Conservation (phyloP, 2,797 vertebrate species). For the Trachurus trachurus region DNA sequence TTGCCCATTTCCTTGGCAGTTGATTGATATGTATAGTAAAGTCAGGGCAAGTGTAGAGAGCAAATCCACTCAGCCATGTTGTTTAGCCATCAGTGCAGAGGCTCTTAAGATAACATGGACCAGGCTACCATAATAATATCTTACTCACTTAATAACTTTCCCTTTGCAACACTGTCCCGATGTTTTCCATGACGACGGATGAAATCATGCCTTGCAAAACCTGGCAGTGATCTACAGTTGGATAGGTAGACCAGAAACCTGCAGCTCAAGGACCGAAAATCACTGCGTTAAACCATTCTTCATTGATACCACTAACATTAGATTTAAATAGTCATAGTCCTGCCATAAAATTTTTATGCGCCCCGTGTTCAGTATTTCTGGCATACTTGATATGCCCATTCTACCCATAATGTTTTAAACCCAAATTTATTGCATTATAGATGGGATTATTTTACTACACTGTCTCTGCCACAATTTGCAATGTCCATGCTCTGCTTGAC, state of each 20-base stretch:
- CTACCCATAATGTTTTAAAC: conserved; percentile 43
- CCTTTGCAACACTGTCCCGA: neutral
- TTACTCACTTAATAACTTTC: neutral
- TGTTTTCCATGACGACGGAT: neutral
- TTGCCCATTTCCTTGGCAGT: neutral
- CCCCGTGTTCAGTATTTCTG: conserved; percentile 38
- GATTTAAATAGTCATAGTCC: conserved; percentile 23
- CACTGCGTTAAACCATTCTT: neutral
- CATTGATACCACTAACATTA: neutral
- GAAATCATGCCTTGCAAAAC: neutral
- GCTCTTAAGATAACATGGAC: neutral
- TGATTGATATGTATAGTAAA: neutral
- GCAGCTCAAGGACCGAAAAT: neutral
- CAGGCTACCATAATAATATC: neutral
- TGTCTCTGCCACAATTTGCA: conserved; percentile 23
- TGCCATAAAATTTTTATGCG: conserved; percentile 29
- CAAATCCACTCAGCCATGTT: neutral
- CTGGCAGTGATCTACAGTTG: neutral
- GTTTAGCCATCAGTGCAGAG: neutral
- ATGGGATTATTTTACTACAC: conserved; percentile 48
- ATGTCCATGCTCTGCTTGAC: conserved; percentile 63
- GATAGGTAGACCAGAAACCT: neutral
- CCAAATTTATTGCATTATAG: conserved; percentile 37
- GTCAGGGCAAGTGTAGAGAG: neutral
- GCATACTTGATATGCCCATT: conserved; percentile 1